Base-by-base conservation (phyloP, 2,113 vertebrate genomes). In the Damaliscus lunatus region DNA sequence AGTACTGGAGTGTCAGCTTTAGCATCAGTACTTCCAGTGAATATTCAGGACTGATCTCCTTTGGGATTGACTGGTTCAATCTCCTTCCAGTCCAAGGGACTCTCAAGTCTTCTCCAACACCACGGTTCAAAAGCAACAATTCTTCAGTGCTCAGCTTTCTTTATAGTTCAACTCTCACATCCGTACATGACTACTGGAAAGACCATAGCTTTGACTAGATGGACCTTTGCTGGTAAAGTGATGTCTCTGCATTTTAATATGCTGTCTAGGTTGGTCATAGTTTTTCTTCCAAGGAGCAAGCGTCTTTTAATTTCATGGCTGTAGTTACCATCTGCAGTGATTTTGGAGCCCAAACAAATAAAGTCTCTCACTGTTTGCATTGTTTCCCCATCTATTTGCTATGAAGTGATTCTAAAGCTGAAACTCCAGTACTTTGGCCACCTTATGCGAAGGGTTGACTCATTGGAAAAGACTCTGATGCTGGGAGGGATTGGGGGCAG, bases 51-150 rank as follows among this genome's bases (percentile, higher is more conserved):
- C 62, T 40, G 67, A 36, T 71, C 36, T 71, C 67, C n/a, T 71
- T 71, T 23, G 21, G 2, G 10, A 6, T 21, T 71, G 19, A 40
- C n/a, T 36, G n/a, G n/a, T 71, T 71, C 0, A 0, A 36, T 71
- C n/a, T 71, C 19, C 9, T 71, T 71, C 9, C 9, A 71, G 67
- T 21, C n/a, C 67, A 40, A 36, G n/a, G n/a, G 67, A 71, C 19
- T 71, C 10, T 10, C 19, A 71, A 71, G n/a, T 71, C n/a, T 36
- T 71, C 10, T 40, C 67, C n/a, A 71, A 71, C n/a, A 71, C 67
- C 67, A 12, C 0, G 1, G 67, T 71, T 40, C 19, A 36, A 71
- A 36, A 36, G 67, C 67, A 71, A 23, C 67, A 71, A 3, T 71
- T 71, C n/a, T 71, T 71, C n/a, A 36, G 67, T 71, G n/a, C 67